Evolutionary conservation across 1,140 invertebrate species (phyloP).

Genomic region (Odontomachus brunneus): DNA sequence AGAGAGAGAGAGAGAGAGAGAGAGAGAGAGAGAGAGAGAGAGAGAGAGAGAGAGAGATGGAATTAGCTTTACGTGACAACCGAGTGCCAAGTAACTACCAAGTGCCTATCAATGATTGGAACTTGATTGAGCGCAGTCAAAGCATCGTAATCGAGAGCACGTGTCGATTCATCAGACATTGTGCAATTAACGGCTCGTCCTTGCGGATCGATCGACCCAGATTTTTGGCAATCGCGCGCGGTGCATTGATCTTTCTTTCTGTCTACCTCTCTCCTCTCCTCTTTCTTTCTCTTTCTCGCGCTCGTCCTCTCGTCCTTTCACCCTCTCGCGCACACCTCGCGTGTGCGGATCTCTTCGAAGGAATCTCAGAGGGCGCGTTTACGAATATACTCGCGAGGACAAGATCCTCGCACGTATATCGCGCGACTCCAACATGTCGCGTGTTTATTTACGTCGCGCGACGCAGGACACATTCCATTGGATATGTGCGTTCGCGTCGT

Average conservation of each 20-base stretch:
- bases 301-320: not conserved
- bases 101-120: not conserved
- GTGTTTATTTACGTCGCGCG: slow-evolving; percentile 35
- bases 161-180: not conserved
- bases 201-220: slow-evolving; percentile 24
- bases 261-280: too few species aligned
- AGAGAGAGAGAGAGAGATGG: too few species aligned
- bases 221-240: slow-evolving; percentile 8
- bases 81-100: not conserved
- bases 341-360: not conserved
- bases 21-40: too few species aligned
- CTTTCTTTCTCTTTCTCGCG: too few species aligned
- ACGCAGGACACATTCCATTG: slow-evolving; percentile 35
- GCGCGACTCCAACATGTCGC: not conserved
- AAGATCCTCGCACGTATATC: not conserved
- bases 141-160: not conserved
- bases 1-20: too few species aligned
- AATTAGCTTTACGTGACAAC: not conserved
- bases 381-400: not conserved
- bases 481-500: not conserved
- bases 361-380: slow-evolving; percentile 4
- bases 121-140: not conserved
- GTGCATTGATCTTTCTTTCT: not conserved
- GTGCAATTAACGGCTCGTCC: not conserved
- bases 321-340: not conserved